phyloP scores from a whole-genome alignment of 2,888 invertebrate species.

The Monopis laevigella region DNA sequence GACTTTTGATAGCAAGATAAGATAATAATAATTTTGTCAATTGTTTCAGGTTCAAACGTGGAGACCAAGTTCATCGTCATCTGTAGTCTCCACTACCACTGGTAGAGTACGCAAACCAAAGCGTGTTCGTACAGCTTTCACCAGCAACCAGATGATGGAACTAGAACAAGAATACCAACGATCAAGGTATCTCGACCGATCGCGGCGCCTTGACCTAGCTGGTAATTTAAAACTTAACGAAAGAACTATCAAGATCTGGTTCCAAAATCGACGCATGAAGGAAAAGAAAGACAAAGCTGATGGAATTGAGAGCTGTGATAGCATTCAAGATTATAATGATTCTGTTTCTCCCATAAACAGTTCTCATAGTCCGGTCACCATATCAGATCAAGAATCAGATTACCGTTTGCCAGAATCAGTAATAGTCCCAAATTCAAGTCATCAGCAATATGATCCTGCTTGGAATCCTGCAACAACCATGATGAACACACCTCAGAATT shows the following conservation, averaged over 20 bases:
- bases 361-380: neutral
- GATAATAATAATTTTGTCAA: too few species aligned
- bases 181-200: conserved; percentile 76
- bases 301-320: conserved; percentile 1
- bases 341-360: neutral
- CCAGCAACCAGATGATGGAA: conserved; percentile 76
- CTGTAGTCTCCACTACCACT: conserved; percentile 10
- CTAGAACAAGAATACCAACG: conserved; percentile 78
- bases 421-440: neutral
- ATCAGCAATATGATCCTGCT: neutral
- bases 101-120: conserved; percentile 37
- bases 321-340: neutral
- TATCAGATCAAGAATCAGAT: conserved; percentile 5
- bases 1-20: too few species aligned
- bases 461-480: neutral
- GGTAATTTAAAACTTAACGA: conserved; percentile 60
- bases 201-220: conserved; percentile 76
- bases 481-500: neutral
- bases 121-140: conserved; percentile 81
- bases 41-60: conserved; percentile 3
- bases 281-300: conserved; percentile 66
- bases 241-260: conserved; percentile 80
- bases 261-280: conserved; percentile 84
- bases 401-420: conserved; percentile 5
- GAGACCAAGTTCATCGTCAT: neutral